A percentile compares a stretch with the other conserved stretches of the same genome.
Evolutionary conservation across 1,140 invertebrate genomes (phyloP).

Genomic region (Hormaphis cornu): DNA sequence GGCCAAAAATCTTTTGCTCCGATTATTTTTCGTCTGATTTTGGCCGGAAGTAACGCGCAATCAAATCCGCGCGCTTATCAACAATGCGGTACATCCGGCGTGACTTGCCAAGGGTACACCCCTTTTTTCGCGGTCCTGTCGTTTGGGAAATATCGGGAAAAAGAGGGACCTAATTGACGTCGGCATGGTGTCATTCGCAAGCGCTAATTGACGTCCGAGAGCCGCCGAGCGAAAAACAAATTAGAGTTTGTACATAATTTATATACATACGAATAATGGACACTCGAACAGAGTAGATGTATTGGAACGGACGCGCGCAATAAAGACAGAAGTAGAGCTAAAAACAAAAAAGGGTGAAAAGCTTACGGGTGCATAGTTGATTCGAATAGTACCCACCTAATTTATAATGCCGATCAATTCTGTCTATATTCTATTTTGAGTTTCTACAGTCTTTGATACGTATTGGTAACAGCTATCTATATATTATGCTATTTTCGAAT

Average conservation of each 20-base stretch:
- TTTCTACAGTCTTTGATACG: no score
- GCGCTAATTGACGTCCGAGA: slow-evolving; percentile 18
- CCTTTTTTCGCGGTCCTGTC: background rate
- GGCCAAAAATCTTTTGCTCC: slow-evolving; percentile 26
- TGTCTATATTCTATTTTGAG: no score
- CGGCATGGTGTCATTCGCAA: slow-evolving; percentile 8
- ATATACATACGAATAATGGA: slow-evolving; percentile 11
- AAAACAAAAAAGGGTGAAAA: slow-evolving; percentile 14
- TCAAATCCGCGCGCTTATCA: slow-evolving; percentile 27
- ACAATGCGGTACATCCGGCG: slow-evolving; percentile 18
- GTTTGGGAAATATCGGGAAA: slow-evolving; percentile 15
- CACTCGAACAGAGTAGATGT: background rate
- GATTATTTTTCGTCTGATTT: slow-evolving; percentile 23
- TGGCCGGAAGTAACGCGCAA: slow-evolving; percentile 24
- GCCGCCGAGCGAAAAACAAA: slow-evolving; percentile 30
- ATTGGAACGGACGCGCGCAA: background rate
- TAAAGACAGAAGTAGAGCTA: background rate
- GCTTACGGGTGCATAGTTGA: slow-evolving; percentile 24
- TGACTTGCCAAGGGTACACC: slow-evolving; percentile 21
- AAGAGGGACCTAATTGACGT: slow-evolving; percentile 22
- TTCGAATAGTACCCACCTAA: background rate
- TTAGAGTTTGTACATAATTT: slow-evolving; percentile 29
- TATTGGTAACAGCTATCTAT: no score
- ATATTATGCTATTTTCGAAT: no score
- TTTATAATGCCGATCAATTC: background rate